Conservation (phyloP, 2,113 vertebrate species). For the Macaca fascicularis region DNA sequence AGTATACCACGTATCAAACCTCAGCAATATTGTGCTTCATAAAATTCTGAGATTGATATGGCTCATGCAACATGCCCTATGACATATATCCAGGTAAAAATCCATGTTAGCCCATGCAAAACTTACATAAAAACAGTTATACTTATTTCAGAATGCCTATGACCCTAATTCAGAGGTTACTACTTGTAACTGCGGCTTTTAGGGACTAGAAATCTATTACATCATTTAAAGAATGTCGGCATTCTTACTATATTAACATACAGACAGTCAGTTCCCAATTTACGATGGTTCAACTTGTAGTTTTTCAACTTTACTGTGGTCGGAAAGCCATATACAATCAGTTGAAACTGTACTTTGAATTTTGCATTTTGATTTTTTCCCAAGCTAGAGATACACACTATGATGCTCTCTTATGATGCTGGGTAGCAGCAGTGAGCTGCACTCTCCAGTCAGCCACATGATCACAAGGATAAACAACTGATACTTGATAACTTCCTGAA, state of each 20-base stretch:
- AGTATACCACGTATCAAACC: not conserved
- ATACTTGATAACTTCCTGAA: not conserved
- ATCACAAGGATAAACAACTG: not conserved
- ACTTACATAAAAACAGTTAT: not conserved
- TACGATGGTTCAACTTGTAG: not conserved
- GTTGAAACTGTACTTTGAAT: not conserved
- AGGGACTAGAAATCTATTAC: not conserved
- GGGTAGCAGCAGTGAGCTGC: not conserved
- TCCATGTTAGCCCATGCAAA: not conserved
- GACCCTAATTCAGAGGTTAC: not conserved
- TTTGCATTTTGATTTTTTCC: not conserved
- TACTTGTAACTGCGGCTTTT: not conserved
- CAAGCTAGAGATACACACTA: not conserved
- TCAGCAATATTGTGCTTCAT: not conserved
- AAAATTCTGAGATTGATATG: not conserved
- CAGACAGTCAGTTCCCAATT: not conserved
- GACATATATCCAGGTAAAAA: not conserved
- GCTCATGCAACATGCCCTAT: not conserved
- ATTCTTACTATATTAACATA: not conserved
- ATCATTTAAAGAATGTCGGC: not conserved
- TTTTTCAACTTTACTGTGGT: not conserved
- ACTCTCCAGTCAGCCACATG: not conserved
- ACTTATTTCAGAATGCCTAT: not conserved
- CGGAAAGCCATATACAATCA: not conserved
- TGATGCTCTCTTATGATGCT: not conserved